Evolutionary conservation across 2,113 vertebrate species (phyloP).

Genomic region (Danionella cerebrum): DNA sequence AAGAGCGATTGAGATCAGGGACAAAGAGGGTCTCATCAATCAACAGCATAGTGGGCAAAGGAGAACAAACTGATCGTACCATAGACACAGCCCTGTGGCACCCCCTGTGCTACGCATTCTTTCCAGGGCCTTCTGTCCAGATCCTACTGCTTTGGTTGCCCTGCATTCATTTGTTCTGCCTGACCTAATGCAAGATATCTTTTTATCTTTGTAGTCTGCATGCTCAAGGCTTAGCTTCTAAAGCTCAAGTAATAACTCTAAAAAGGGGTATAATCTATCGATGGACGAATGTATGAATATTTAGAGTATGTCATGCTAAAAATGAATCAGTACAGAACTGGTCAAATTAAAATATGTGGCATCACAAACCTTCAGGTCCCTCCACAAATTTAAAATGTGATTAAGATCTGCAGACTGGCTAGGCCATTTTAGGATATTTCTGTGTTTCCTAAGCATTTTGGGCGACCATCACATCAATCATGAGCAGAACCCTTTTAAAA

Average conservation of each 20-base stretch:
- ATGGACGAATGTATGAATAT: too few relatives aligned
- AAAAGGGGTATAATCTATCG: too few relatives aligned
- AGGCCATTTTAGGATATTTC: too few relatives aligned
- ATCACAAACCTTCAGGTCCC: too few relatives aligned
- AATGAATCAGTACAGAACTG: too few relatives aligned
- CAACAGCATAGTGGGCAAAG: constrained; percentile 41
- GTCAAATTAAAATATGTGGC: too few relatives aligned
- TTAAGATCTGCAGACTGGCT: too few relatives aligned
- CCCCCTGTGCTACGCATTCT: constrained; percentile 15
- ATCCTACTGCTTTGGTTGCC: neutral
- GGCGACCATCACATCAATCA: too few relatives aligned
- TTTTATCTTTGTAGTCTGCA: neutral
- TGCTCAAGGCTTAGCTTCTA: neutral
- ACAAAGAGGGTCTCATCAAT: constrained; percentile 56
- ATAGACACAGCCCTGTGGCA: constrained; percentile 42
- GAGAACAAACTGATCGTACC: constrained; percentile 32
- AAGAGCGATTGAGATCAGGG: constrained; percentile 58
- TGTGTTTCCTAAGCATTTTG: too few relatives aligned
- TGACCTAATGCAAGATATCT: constrained; percentile 8
- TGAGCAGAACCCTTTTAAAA: too few relatives aligned
- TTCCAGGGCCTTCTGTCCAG: constrained; percentile 15
- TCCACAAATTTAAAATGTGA: too few relatives aligned
- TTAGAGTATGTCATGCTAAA: too few relatives aligned
- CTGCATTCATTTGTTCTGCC: neutral
- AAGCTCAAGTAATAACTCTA: neutral